A percentile compares a stretch with the other conserved stretches of the same genome.
Evolutionary conservation across 2,113 vertebrate species (phyloP).

Genomic region (Tragelaphus strepsiceros): DNA sequence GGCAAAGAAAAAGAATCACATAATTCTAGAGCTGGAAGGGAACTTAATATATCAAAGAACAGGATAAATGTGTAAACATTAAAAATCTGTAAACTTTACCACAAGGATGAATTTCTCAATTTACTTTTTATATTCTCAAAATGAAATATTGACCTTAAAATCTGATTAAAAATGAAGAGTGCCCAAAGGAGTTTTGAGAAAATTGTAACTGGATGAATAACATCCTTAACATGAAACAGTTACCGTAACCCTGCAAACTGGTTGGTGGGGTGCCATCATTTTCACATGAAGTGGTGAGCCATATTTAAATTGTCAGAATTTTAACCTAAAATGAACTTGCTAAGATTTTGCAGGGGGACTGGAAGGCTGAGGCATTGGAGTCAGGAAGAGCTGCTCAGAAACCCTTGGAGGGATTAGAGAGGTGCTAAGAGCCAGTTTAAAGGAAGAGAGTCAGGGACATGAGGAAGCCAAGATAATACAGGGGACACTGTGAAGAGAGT

Average conservation of each 20-base stretch:
- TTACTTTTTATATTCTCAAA: constrained; percentile 56
- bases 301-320: constrained; percentile 52
- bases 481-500: neutral
- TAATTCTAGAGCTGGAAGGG: constrained; percentile 48
- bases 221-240: constrained; percentile 48
- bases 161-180: constrained; percentile 54
- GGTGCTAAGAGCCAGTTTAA: neutral
- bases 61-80: constrained; percentile 55
- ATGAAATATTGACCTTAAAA: constrained; percentile 60
- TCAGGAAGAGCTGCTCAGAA: neutral
- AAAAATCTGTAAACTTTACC: constrained; percentile 53
- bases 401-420: neutral
- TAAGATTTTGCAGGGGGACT: neutral
- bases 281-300: constrained; percentile 47
- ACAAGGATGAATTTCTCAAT: constrained; percentile 48
- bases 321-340: constrained; percentile 55
- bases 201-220: constrained; percentile 54
- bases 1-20: constrained; percentile 45
- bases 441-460: neutral
- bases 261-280: constrained; percentile 44
- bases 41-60: constrained; percentile 52
- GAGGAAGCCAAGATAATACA: neutral
- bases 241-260: constrained; percentile 29
- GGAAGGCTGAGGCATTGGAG: neutral
- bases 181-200: constrained; percentile 60